phyloP scores from a whole-genome alignment of 2,797 vertebrate species.

The Meda fulgida region DNA sequence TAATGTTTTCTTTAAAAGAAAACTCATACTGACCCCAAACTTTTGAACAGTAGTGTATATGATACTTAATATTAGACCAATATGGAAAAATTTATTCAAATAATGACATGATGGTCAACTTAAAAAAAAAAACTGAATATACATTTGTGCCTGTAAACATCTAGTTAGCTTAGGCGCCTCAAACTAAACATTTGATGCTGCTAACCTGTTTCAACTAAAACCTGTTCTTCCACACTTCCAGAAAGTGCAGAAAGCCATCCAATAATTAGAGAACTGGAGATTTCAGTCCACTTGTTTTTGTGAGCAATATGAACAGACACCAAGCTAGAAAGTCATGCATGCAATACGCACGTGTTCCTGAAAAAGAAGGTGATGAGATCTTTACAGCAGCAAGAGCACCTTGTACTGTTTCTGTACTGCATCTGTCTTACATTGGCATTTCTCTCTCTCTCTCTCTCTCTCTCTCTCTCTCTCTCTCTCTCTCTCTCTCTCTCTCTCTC shows the following conservation, averaged over 20 bases:
- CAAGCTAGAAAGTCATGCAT: neutral
- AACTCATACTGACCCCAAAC: too few relatives aligned
- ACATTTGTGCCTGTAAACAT: too few relatives aligned
- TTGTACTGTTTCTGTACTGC: neutral
- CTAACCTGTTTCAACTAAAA: neutral
- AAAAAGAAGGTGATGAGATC: neutral
- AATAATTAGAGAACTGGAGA: neutral
- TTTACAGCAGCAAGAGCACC: neutral
- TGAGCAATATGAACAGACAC: neutral
- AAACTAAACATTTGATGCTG: neutral
- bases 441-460: slow-evolving; percentile 24
- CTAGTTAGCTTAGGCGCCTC: too few relatives aligned
- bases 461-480: slow-evolving; percentile 3
- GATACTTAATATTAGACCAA: too few relatives aligned
- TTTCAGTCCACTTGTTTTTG: neutral
- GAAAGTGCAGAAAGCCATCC: neutral
- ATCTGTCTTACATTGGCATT: neutral
- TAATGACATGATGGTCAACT: too few relatives aligned
- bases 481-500: neutral
- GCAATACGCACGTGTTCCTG: neutral
- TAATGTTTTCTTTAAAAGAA: too few relatives aligned
- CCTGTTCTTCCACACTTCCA: neutral
- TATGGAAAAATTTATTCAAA: too few relatives aligned
- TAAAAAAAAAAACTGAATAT: too few relatives aligned
- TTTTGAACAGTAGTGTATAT: too few relatives aligned